These are phyloP conservation scores for Julus scandinavius DNA, from an alignment of 2,888 invertebrate genomes.

Conservation along the genomic window DNA sequence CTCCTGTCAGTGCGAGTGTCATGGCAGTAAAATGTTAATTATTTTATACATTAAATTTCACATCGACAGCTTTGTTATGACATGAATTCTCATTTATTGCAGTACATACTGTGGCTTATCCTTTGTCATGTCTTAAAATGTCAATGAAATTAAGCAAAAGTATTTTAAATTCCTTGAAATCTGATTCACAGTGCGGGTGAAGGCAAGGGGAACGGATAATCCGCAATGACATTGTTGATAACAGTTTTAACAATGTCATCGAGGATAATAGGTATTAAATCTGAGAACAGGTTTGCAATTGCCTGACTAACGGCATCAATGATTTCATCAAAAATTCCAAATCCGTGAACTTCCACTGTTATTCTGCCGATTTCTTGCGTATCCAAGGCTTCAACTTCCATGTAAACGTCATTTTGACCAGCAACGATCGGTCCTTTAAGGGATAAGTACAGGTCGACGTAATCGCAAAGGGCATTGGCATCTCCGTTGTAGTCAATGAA, in stretches of 20 bases:
- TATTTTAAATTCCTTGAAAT: background rate
- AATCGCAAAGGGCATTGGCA: constrained; percentile 38
- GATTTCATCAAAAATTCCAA: constrained; percentile 37
- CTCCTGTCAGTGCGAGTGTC: no score
- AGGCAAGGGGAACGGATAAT: constrained; percentile 47
- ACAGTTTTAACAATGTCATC: constrained; percentile 20
- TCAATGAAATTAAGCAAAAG: no score
- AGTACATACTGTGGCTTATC: no score
- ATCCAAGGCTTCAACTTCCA: constrained; percentile 16
- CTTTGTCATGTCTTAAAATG: no score
- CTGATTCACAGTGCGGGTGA: background rate
- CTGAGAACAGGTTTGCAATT: background rate
- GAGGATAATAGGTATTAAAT: constrained; percentile 14
- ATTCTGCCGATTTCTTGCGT: constrained; percentile 43
- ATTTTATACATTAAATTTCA: no score
- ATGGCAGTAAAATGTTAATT: no score
- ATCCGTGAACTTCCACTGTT: constrained; percentile 28
- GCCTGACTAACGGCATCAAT: constrained; percentile 3
- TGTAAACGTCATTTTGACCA: background rate
- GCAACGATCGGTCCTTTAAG: background rate
- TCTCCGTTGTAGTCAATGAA: constrained; percentile 21
- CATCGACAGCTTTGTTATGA: no score
- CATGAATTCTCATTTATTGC: no score
- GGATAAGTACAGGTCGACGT: background rate
- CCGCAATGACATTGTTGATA: background rate